Percentiles rank a stretch among this genome's conserved stretches.
These are phyloP conservation scores for Panagrolaimus sp. DNA, from an alignment of 1,140 invertebrate species.

Conservation along the genomic window DNA sequence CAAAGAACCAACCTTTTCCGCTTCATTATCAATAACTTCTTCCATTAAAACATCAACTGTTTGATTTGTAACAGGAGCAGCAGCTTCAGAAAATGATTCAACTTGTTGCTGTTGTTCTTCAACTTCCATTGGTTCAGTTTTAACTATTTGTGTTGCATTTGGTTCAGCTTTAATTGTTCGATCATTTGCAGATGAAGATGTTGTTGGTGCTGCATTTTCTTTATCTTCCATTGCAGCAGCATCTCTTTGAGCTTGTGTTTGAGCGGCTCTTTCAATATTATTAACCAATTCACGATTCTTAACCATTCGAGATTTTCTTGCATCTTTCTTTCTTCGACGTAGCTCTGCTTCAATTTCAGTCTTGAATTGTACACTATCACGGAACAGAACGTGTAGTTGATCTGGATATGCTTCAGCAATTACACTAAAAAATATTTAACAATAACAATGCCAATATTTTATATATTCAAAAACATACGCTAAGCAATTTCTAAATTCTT, in stretches of 20 bases:
- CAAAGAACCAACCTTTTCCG: no score
- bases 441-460: no score
- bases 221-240: not conserved
- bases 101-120: no score
- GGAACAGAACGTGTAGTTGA: not conserved
- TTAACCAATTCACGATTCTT: not conserved
- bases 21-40: no score
- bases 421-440: not conserved
- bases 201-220: not conserved
- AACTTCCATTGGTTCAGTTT: no score
- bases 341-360: slow-evolving; percentile 5
- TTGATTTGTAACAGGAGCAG: no score
- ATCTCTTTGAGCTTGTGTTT: not conserved
- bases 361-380: not conserved
- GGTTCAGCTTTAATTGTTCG: no score
- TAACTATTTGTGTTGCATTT: no score
- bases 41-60: no score
- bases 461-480: not conserved
- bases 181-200: no score
- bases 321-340: not conserved
- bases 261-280: not conserved
- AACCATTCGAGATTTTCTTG: not conserved
- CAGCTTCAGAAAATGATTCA: no score
- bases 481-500: not conserved
- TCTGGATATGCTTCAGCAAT: slow-evolving; percentile 1